Conservation (phyloP, 35 echinoderm and acorn worm species). For the Ophioderma brevispina region DNA sequence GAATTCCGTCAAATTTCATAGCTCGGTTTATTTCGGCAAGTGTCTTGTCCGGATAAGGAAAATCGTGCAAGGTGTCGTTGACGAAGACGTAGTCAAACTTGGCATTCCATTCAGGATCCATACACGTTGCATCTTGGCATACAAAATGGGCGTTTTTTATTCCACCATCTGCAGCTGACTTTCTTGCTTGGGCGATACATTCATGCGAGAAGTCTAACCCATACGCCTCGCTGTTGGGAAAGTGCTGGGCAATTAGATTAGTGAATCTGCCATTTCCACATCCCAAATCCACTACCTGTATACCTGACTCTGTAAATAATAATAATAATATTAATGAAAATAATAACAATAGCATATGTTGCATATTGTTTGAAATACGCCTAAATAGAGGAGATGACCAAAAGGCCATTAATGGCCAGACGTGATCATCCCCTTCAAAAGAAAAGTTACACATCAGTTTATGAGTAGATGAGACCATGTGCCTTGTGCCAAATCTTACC, state of each 20-base stretch:
- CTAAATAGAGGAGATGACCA: too few species aligned
- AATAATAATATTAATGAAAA: too few species aligned
- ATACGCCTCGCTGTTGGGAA: slow-evolving; percentile 60
- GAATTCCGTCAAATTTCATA: slow-evolving; percentile 47
- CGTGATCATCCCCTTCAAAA: too few species aligned
- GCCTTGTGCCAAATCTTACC: not conserved
- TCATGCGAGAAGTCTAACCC: slow-evolving; percentile 61
- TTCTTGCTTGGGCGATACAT: slow-evolving; percentile 27
- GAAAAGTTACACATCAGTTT: not conserved
- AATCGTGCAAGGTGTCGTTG: slow-evolving; percentile 76
- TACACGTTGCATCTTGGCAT: slow-evolving; percentile 39
- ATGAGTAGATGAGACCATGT: not conserved
- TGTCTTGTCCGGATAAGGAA: slow-evolving; percentile 49
- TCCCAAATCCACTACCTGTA: slow-evolving; percentile 64
- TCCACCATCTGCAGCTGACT: slow-evolving; percentile 7
- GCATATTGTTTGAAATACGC: not conserved
- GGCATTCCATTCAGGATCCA: slow-evolving; percentile 64
- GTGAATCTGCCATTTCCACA: slow-evolving; percentile 62
- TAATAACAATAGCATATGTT: not conserved
- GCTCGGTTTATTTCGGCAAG: slow-evolving; percentile 65
- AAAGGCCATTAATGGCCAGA: too few species aligned
- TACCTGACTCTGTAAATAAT: slow-evolving; percentile 63
- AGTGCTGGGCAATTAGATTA: slow-evolving; percentile 44
- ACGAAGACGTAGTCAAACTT: slow-evolving; percentile 77
- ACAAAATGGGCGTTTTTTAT: slow-evolving; percentile 62